A percentile compares a stretch with the other conserved stretches of the same genome.
phyloP scores from a whole-genome alignment of 2,888 invertebrate genomes.

The Frankliniella intonsa region DNA sequence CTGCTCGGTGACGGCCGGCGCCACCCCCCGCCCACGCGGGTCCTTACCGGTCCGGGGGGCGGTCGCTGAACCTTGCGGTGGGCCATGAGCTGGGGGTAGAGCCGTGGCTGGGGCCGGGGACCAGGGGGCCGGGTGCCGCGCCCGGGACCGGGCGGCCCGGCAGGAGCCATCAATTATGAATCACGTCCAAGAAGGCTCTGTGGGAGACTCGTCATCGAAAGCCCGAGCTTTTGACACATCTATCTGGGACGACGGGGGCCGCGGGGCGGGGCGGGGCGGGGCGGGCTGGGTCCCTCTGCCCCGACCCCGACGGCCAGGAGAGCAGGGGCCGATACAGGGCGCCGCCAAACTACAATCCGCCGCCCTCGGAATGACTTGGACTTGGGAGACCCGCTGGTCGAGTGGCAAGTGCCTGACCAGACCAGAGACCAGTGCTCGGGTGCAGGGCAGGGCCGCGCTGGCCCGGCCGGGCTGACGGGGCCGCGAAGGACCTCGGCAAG shows the following conservation, averaged over 20 bases:
- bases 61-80: not conserved
- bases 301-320: too few relatives aligned
- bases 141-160: not conserved
- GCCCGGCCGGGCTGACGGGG: too few relatives aligned
- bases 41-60: not conserved
- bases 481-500: too few relatives aligned
- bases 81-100: not conserved
- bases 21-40: not conserved
- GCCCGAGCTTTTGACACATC: slow-evolving; percentile 9
- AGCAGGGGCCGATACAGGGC: too few relatives aligned
- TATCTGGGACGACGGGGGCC: not conserved
- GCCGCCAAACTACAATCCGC: too few relatives aligned
- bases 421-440: too few relatives aligned
- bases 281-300: not conserved
- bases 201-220: not conserved
- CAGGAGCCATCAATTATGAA: slow-evolving; percentile 16
- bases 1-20: not conserved
- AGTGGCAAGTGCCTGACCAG: too few relatives aligned
- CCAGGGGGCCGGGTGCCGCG: not conserved
- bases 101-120: not conserved
- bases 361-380: too few relatives aligned
- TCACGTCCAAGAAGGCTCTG: not conserved
- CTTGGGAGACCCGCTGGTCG: too few relatives aligned
- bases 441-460: too few relatives aligned
- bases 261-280: not conserved